These are phyloP conservation scores for Lypha dubia DNA, from an alignment of 2,888 invertebrate species.

Conservation along the genomic window DNA sequence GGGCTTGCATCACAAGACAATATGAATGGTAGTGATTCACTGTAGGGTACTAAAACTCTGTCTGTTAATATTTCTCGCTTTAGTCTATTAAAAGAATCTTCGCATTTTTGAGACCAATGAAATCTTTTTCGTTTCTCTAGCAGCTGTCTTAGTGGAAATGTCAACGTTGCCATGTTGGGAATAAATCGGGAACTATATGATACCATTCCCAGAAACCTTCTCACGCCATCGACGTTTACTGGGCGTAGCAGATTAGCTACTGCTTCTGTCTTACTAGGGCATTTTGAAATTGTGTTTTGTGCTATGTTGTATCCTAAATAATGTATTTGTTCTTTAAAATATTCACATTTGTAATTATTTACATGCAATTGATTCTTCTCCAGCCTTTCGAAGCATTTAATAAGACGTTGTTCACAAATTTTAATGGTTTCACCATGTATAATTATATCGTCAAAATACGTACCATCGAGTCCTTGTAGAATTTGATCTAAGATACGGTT, in stretches of 20 bases:
- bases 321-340: neutral
- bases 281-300: conserved; percentile 59
- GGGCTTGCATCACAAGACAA: conserved; percentile 46
- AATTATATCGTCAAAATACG: neutral
- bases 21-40: neutral
- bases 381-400: conserved; percentile 47
- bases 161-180: neutral
- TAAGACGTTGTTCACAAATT: neutral
- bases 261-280: conserved; percentile 1
- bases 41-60: neutral
- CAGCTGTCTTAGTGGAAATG: neutral
- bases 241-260: conserved; percentile 15
- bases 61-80: neutral
- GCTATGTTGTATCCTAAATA: conserved; percentile 3
- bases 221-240: conserved; percentile 10
- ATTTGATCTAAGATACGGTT: neutral
- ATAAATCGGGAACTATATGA: neutral
- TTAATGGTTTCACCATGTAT: neutral
- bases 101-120: neutral
- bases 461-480: neutral
- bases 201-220: conserved; percentile 10
- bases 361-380: conserved; percentile 38
- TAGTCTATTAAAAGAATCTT: neutral
- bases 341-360: conserved; percentile 7
- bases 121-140: neutral